phyloP scores from a whole-genome alignment of 2,113 vertebrate species.

The Embiotoca jacksoni region DNA sequence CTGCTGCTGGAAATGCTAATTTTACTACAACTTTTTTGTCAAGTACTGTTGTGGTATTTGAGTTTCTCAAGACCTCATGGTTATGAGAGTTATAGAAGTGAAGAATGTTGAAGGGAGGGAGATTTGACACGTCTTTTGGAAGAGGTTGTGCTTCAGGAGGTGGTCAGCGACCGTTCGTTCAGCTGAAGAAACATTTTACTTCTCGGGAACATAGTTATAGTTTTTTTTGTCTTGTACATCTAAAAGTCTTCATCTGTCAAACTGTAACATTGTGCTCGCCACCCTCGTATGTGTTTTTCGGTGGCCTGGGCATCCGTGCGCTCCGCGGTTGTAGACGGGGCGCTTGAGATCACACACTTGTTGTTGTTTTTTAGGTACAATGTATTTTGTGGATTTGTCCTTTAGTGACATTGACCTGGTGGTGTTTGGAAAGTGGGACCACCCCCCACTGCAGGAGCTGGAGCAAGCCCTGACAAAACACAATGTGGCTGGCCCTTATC shows the following conservation, averaged over 20 bases:
- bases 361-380: neutral
- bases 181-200: neutral
- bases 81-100: no score
- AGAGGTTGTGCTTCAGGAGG: neutral
- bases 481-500: constrained; percentile 91
- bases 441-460: constrained; percentile 92
- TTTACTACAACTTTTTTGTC: no score
- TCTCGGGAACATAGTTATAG: neutral
- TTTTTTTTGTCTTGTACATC: neutral
- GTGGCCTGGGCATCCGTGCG: neutral
- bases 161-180: neutral
- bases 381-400: constrained; percentile 38
- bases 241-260: neutral
- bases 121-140: neutral
- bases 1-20: neutral
- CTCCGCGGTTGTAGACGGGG: neutral
- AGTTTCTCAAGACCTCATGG: no score
- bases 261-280: neutral
- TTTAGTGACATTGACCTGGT: constrained; percentile 96
- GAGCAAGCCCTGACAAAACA: constrained; percentile 95
- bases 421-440: constrained; percentile 97
- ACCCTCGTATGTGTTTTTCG: neutral
- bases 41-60: no score
- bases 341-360: neutral
- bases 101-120: no score